phyloP scores from a whole-genome alignment of 2,113 vertebrate genomes.

The Nyctereutes procyonoides region DNA sequence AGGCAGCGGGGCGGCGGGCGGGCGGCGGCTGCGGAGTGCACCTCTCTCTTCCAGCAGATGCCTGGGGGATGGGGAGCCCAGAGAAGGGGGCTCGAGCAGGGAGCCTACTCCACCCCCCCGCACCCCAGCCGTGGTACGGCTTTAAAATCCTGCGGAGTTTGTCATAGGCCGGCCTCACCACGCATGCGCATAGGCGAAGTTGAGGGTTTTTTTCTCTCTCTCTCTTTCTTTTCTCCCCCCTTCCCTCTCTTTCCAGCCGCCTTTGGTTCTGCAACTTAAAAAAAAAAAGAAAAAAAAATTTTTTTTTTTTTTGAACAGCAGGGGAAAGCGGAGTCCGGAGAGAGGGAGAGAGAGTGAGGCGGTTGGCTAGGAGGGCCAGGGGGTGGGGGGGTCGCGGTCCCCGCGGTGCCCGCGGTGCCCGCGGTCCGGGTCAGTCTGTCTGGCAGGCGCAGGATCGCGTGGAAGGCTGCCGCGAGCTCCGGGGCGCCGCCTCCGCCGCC shows the following conservation, averaged over 20 bases:
- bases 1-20: background rate
- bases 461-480: slow-evolving; percentile 66
- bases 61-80: slow-evolving; percentile 71
- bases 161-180: slow-evolving; percentile 85
- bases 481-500: slow-evolving; percentile 46
- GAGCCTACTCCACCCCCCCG: slow-evolving; percentile 56
- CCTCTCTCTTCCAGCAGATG: slow-evolving; percentile 55
- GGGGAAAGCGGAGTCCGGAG: slow-evolving; percentile 74
- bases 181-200: slow-evolving; percentile 92
- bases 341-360: slow-evolving; percentile 67
- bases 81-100: slow-evolving; percentile 56
- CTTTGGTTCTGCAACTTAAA: slow-evolving; percentile 80
- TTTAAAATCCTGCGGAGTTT: slow-evolving; percentile 86
- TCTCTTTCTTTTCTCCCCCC: background rate
- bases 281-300: slow-evolving; percentile 58
- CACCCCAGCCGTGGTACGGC: slow-evolving; percentile 82
- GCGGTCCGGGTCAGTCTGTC: slow-evolving; percentile 54
- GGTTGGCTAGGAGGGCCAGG: slow-evolving; percentile 58
- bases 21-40: background rate
- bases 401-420: slow-evolving; percentile 29
- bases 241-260: slow-evolving; percentile 78
- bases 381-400: slow-evolving; percentile 66
- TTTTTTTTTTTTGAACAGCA: slow-evolving; percentile 68
- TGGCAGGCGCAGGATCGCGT: slow-evolving; percentile 48
- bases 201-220: background rate